Percentiles rank a stretch among this genome's conserved stretches.
Evolutionary conservation across 1,140 invertebrate species (phyloP).

Genomic region (Diprion similis): DNA sequence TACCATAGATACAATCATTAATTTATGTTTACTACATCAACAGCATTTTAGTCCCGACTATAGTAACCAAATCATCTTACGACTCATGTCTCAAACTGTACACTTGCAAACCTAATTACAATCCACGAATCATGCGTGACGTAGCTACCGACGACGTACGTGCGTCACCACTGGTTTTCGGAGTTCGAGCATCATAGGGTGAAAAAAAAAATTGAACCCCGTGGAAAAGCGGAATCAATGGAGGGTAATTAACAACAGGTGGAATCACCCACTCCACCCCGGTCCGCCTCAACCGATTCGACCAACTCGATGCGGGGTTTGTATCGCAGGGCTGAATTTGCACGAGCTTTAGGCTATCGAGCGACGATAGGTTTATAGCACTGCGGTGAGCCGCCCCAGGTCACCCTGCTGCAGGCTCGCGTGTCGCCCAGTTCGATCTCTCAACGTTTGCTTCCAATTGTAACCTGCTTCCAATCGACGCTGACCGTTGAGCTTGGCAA

Average conservation of each 20-base stretch:
- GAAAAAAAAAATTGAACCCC: background rate
- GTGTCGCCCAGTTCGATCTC: background rate
- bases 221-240: background rate
- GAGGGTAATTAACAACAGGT: slow-evolving; percentile 7
- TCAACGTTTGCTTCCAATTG: background rate
- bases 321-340: background rate
- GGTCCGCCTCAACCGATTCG: no score
- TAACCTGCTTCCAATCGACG: background rate
- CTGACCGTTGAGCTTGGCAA: no score
- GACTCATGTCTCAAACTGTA: no score
- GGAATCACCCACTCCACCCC: background rate
- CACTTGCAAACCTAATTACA: no score
- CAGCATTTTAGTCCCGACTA: no score
- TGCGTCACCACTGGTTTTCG: background rate
- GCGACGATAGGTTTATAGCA: slow-evolving; percentile 7
- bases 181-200: background rate
- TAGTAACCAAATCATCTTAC: no score
- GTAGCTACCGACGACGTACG: no score
- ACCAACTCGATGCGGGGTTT: background rate
- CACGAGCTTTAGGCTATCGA: slow-evolving; percentile 2
- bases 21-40: no score
- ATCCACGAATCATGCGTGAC: no score
- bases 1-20: no score
- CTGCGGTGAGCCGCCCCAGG: background rate
- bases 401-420: background rate